These are phyloP conservation scores for Bufo gargarizans DNA, from an alignment of 2,113 vertebrate species.

Conservation along the genomic window DNA sequence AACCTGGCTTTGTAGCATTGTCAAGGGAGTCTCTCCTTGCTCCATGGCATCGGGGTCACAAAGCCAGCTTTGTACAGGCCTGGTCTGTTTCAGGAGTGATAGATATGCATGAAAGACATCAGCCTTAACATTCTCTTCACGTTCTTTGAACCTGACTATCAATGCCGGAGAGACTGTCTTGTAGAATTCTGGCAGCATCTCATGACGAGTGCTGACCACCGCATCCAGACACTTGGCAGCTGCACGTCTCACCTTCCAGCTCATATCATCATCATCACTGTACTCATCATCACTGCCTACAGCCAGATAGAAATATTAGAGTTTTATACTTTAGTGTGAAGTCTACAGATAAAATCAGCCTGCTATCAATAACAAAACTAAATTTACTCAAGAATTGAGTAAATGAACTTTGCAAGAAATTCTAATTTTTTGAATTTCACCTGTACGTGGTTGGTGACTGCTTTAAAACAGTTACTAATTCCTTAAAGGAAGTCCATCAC, in stretches of 20 bases:
- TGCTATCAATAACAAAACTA: not conserved
- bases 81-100: constrained; percentile 96
- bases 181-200: constrained; percentile 98
- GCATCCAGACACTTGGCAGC: constrained; percentile 96
- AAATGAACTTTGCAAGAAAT: no score
- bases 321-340: not conserved
- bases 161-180: constrained; percentile 95
- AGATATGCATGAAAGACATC: constrained; percentile 98
- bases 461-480: not conserved
- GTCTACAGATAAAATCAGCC: not conserved
- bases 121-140: constrained; percentile 98
- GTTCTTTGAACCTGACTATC: constrained; percentile 95
- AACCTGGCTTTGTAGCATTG: constrained; percentile 98
- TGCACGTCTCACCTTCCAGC: constrained; percentile 97
- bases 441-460: not conserved
- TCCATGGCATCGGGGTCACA: constrained; percentile 98
- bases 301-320: not conserved
- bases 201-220: constrained; percentile 95
- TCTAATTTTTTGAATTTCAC: no score
- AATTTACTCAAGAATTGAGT: not conserved
- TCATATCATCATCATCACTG: constrained; percentile 98
- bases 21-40: constrained; percentile 95
- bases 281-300: constrained; percentile 97
- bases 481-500: no score
- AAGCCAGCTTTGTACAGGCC: constrained; percentile 96